phyloP scores from a whole-genome alignment of 1,140 invertebrate genomes.

The Micrasema minimum region DNA sequence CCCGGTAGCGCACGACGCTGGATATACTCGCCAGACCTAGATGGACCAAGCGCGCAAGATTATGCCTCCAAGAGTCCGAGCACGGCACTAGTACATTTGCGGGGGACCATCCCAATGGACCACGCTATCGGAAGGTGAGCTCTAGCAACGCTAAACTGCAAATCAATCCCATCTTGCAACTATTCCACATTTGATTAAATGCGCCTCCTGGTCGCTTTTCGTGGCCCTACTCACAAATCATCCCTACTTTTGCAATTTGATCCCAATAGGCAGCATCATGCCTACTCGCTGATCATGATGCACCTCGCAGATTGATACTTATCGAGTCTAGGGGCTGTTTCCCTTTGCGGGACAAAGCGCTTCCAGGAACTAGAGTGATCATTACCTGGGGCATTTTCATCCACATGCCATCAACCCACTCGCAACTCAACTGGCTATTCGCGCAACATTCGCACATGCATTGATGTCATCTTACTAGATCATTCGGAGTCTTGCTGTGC shows the following conservation, averaged over 20 bases:
- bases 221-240: background rate
- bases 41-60: slow-evolving; percentile 74
- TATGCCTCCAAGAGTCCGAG: slow-evolving; percentile 74
- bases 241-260: background rate
- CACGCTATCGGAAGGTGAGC: slow-evolving; percentile 78
- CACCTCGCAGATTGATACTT: no score
- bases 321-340: no score
- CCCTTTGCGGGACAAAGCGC: no score
- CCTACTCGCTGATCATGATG: no score
- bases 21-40: slow-evolving; percentile 46
- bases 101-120: slow-evolving; percentile 76
- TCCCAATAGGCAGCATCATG: background rate
- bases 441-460: no score
- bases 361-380: no score
- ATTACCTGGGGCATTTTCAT: background rate
- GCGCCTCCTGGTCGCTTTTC: background rate
- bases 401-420: background rate
- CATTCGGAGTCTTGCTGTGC: no score
- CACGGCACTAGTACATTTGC: slow-evolving; percentile 73
- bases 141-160: background rate
- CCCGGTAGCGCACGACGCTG: no score
- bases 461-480: no score
- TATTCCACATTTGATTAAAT: no score
- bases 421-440: no score
- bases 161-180: background rate